These are phyloP conservation scores for Solen grandis DNA, from an alignment of 1,140 invertebrate species.

Conservation along the genomic window DNA sequence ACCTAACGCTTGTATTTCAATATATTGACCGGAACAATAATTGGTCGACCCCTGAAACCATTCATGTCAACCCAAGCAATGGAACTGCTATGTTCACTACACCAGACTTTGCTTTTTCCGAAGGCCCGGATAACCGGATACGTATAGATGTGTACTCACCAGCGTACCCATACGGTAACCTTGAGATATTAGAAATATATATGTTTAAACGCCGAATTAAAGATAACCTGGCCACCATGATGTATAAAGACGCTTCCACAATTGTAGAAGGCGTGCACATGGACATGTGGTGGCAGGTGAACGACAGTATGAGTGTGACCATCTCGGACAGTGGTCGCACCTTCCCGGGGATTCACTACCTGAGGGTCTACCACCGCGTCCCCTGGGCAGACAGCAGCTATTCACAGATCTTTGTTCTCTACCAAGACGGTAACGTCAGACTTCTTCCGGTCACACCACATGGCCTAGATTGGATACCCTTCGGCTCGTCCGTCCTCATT, in stretches of 20 bases:
- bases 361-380: slow-evolving; percentile 54
- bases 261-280: slow-evolving; percentile 63
- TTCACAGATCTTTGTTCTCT: slow-evolving; percentile 67
- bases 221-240: neutral
- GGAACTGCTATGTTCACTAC: slow-evolving; percentile 13
- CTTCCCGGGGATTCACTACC: slow-evolving; percentile 35
- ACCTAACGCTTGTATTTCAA: slow-evolving; percentile 14
- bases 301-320: slow-evolving; percentile 53
- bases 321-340: slow-evolving; percentile 20
- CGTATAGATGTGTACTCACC: slow-evolving; percentile 2
- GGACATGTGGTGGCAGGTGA: slow-evolving; percentile 68
- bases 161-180: neutral
- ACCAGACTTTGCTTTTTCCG: slow-evolving; percentile 62
- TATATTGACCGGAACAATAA: slow-evolving; percentile 46
- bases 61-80: slow-evolving; percentile 1
- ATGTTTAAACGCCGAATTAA: neutral
- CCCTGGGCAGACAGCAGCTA: slow-evolving; percentile 50
- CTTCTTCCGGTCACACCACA: slow-evolving; percentile 60
- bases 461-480: slow-evolving; percentile 70
- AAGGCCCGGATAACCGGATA: slow-evolving; percentile 18
- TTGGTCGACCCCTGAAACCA: neutral
- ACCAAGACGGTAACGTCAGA: slow-evolving; percentile 68
- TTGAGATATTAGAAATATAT: neutral
- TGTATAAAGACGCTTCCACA: slow-evolving; percentile 43
- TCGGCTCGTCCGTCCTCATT: slow-evolving; percentile 68